phyloP scores from a whole-genome alignment of 2,113 vertebrate species.

The Hemiscyllium ocellatum region DNA sequence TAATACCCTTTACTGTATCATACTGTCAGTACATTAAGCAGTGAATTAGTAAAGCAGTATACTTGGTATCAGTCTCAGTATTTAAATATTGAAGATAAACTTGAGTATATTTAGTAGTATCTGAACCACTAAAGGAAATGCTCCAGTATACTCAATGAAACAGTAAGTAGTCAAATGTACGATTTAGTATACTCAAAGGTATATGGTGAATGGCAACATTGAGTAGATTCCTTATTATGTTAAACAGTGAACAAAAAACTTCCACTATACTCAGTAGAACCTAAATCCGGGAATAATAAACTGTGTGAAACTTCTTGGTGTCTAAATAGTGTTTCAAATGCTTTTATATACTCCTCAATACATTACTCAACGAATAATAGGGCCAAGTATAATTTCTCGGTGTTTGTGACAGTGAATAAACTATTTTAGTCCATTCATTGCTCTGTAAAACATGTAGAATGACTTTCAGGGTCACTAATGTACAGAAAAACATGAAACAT shows the following conservation, averaged over 20 bases:
- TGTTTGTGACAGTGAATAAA: not conserved
- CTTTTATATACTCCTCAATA: too few species aligned
- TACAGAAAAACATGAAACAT: not conserved
- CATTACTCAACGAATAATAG: not conserved
- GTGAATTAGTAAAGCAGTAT: not conserved
- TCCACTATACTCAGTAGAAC: not conserved
- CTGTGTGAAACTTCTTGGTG: not conserved
- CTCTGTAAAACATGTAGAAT: not conserved
- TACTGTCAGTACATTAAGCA: not conserved
- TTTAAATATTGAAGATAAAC: not conserved
- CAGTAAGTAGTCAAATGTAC: not conserved
- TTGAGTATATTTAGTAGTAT: not conserved
- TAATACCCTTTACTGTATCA: not conserved
- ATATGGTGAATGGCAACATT: not conserved
- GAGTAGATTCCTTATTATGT: not conserved
- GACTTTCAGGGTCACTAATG: not conserved
- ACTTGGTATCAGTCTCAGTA: not conserved
- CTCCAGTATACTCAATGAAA: not conserved
- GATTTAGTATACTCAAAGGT: not conserved
- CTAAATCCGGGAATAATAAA: not conserved
- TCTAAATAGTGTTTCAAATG: not conserved
- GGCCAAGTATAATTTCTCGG: not conserved
- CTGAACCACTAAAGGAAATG: not conserved
- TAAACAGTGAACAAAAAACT: not conserved
- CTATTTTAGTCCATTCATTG: not conserved